These are phyloP conservation scores for Candidula unifasciata DNA, from an alignment of 2,888 invertebrate species.

Conservation along the genomic window DNA sequence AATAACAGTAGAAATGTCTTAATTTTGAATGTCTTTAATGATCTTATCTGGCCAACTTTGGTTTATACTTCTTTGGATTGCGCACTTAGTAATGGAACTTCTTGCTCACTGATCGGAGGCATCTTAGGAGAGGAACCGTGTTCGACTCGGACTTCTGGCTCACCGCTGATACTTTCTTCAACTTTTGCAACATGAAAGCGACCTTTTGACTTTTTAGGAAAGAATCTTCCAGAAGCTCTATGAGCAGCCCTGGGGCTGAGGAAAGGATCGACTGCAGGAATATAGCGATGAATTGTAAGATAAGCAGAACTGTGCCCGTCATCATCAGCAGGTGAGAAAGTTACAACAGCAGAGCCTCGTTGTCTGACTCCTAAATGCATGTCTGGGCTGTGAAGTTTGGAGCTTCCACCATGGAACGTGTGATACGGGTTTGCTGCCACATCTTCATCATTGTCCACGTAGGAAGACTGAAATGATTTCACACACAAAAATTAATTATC, in stretches of 20 bases:
- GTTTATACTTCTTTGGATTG: background rate
- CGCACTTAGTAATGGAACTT: conserved; percentile 1
- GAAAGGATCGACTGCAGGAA: background rate
- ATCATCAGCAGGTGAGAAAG: background rate
- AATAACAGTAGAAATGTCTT: background rate
- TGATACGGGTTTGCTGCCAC: conserved; percentile 2
- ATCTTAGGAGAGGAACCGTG: background rate
- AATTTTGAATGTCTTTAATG: too few relatives aligned
- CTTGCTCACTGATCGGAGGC: conserved; percentile 20
- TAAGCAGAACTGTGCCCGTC: background rate
- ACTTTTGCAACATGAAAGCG: conserved; percentile 33
- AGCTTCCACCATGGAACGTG: conserved; percentile 19
- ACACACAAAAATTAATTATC: background rate
- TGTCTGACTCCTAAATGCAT: background rate
- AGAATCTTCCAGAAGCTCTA: background rate
- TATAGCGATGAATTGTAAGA: conserved; percentile 33
- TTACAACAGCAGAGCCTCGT: background rate
- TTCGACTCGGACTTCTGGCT: background rate
- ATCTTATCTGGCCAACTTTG: background rate
- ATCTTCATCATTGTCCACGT: background rate
- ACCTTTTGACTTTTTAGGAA: background rate
- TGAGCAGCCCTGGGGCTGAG: conserved; percentile 22
- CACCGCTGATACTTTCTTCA: background rate
- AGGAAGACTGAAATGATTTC: conserved; percentile 24
- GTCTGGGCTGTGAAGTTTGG: background rate